Conservation (phyloP, 2,888 invertebrate genomes). For the Ichneumon xanthorius region DNA sequence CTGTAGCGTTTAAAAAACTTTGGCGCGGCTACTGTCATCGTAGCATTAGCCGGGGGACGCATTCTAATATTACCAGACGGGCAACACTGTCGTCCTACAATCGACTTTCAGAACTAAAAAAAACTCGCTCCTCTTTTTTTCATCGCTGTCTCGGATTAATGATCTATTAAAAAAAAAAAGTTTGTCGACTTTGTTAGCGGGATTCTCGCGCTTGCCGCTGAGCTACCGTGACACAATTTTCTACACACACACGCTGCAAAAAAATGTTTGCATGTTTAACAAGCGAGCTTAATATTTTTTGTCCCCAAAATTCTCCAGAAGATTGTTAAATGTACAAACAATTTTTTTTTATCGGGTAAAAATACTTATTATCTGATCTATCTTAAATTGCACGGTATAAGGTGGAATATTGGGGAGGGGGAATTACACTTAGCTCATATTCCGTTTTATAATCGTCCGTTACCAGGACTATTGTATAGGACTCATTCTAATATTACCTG, state of each 20-base stretch:
- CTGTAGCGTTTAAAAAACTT: neutral
- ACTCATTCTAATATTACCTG: neutral
- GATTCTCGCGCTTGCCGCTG: neutral
- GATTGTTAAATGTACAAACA: neutral
- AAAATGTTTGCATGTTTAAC: neutral
- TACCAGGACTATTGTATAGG: neutral
- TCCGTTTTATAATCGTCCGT: too few relatives aligned
- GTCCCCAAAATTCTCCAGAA: neutral
- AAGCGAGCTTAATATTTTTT: neutral
- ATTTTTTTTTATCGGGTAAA: neutral
- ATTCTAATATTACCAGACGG: neutral
- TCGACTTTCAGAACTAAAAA: conserved; percentile 9
- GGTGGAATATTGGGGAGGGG: too few relatives aligned
- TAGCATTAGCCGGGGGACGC: neutral
- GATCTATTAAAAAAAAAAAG: neutral
- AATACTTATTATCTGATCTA: neutral
- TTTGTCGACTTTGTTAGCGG: neutral
- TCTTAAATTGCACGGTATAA: neutral
- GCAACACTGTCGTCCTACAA: neutral
- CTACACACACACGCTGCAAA: neutral
- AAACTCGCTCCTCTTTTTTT: neutral
- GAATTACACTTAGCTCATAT: too few relatives aligned
- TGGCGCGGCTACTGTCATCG: conserved; percentile 4
- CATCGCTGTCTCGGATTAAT: too few relatives aligned
- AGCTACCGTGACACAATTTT: neutral